Evolutionary conservation across 2,113 vertebrate genomes (phyloP), one percentile per base, ranked within the genome.

Genomic region (Muscicapa adusta): DNA sequence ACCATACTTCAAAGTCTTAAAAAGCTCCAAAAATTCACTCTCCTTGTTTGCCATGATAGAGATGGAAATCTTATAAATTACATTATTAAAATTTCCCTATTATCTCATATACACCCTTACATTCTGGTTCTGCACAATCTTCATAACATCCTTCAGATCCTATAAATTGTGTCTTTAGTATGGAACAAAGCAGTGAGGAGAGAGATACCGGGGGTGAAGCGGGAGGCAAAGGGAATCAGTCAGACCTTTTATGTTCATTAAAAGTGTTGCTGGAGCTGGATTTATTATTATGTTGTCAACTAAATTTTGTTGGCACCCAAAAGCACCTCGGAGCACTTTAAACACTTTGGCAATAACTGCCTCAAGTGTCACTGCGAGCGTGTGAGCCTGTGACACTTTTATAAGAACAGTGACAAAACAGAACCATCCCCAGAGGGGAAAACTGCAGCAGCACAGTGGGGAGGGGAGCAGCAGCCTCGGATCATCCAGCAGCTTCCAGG

Each of bases 201-300:
- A 66, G 62, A 75, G 87, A 34, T 18, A 51, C 6, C 43, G 26
- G 34, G 42, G 65, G 60, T 14, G 67, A 84, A 6, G 5, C 1
- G 1, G 23, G 33, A 84, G 43, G 80, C 11, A 31, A 62, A 51
- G 16, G 31, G 83, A 66, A 62, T 50, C 79, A 90, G 38, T 11
- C 76, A 77, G 14, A 54, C 18, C 62, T 76, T 72, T 78, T n/a
- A n/a, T 2, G 1, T 70, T 77, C 76, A 61, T 86, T 91, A 42
- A 4, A 80, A 89, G 67, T 10, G 8, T 26, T 62, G 20, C 68
- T 58, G 36, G n/a, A n/a, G 40, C 79, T 70, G 50, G 72, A 91
- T 85, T 95, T 93, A 66, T 83, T 85, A 26, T 72, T 82, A 33
- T 36, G 93, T 65, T 88, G 74, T 76, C 91, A 94, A 70, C 78